phyloP scores from a whole-genome alignment of 1,140 invertebrate genomes.

The Apis mellifera region DNA sequence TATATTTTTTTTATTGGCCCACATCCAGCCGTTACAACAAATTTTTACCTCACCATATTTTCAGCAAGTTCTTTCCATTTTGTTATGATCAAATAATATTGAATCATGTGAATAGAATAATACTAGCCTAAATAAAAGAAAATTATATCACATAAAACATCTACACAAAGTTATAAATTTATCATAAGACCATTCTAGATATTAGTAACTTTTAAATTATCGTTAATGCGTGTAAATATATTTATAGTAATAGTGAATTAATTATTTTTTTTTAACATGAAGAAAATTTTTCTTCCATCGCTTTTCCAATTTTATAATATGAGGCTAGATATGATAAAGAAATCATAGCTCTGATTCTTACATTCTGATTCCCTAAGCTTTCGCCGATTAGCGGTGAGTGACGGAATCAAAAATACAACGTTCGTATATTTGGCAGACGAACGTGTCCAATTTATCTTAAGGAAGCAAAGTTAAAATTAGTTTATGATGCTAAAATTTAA shows the following conservation, averaged over 20 bases:
- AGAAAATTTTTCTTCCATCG: conserved; percentile 46
- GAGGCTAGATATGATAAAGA: conserved; percentile 30
- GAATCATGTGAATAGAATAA: conserved; percentile 59
- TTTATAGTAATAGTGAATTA: conserved; percentile 3
- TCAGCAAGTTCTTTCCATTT: conserved; percentile 53
- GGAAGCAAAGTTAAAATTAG: conserved; percentile 44
- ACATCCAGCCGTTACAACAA: conserved; percentile 75
- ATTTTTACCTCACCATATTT: conserved; percentile 64
- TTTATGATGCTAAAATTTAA: conserved; percentile 43
- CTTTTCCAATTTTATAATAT: conserved; percentile 40
- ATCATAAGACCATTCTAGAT: conserved; percentile 17
- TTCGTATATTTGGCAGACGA: conserved; percentile 13
- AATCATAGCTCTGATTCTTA: conserved; percentile 28
- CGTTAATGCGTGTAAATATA: conserved; percentile 37
- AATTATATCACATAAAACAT: conserved; percentile 60
- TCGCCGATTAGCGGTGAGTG: conserved; percentile 19
- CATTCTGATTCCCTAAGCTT: conserved; percentile 12
- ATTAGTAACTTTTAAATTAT: conserved; percentile 30
- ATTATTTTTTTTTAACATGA: conserved; percentile 46
- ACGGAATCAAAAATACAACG: conserved; percentile 44
- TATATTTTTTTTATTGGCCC: conserved; percentile 74
- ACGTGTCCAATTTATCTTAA: conserved; percentile 31
- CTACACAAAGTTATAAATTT: conserved; percentile 40
- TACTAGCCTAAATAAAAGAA: conserved; percentile 62
- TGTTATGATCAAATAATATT: conserved; percentile 47